phyloP scores from a whole-genome alignment of 1,140 invertebrate species.

The Patella vulgata region DNA sequence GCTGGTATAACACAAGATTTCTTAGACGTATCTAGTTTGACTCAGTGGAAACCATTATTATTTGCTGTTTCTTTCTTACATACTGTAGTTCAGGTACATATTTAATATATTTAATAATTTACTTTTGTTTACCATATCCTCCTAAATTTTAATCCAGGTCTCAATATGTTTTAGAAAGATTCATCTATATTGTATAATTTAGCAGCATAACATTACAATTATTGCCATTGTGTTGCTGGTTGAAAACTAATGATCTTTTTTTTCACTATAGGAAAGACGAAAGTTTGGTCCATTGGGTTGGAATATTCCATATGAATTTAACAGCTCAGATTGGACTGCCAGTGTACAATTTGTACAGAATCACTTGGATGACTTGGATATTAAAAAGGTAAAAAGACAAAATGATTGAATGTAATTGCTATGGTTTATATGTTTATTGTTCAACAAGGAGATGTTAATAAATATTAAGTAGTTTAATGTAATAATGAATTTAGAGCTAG shows the following conservation, averaged over 20 bases:
- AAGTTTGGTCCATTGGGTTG: constrained; percentile 67
- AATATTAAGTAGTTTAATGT: too few species aligned
- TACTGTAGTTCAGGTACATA: constrained; percentile 68
- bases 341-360: constrained; percentile 96
- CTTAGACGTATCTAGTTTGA: constrained; percentile 54
- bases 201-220: too few species aligned
- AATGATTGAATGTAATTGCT: too few species aligned
- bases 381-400: constrained; percentile 77
- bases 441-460: too few species aligned
- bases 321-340: constrained; percentile 94
- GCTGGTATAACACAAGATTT: constrained; percentile 58
- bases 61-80: constrained; percentile 91
- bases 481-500: too few species aligned
- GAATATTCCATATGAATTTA: constrained; percentile 86
- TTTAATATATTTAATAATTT: background rate
- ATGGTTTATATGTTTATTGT: too few species aligned
- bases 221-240: too few species aligned
- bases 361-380: constrained; percentile 95
- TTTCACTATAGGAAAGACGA: constrained; percentile 56
- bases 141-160: too few species aligned
- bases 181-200: too few species aligned
- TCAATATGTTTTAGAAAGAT: too few species aligned
- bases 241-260: constrained; percentile 5
- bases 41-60: constrained; percentile 89
- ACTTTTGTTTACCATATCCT: too few species aligned